A percentile compares a stretch with the other conserved stretches of the same genome.
Conservation (phyloP, 2,888 invertebrate genomes). For the Cheilosia vulpina region DNA sequence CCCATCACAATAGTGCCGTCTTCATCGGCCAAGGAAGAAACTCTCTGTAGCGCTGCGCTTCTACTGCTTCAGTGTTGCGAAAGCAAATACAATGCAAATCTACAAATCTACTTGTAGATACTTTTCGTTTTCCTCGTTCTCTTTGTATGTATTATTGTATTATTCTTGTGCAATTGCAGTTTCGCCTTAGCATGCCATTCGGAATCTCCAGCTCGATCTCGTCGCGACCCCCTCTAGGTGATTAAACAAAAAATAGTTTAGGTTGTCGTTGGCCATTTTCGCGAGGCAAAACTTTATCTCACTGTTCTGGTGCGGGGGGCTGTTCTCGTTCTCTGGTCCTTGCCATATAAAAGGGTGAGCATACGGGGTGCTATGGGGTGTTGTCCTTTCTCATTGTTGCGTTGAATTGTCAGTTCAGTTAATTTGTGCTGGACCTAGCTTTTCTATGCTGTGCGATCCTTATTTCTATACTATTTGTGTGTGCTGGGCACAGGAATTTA, state of each 20-base stretch:
- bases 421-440: slow-evolving; percentile 69
- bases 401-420: slow-evolving; percentile 72
- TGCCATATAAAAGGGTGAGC: slow-evolving; percentile 2
- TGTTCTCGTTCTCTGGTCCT: slow-evolving; percentile 2
- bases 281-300: slow-evolving; percentile 69
- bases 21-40: slow-evolving; percentile 24
- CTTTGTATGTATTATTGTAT: slow-evolving; percentile 68
- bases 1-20: not conserved
- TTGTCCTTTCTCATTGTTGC: slow-evolving; percentile 66
- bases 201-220: slow-evolving; percentile 15
- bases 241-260: slow-evolving; percentile 74
- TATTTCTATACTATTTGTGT: slow-evolving; percentile 14
- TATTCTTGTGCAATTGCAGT: slow-evolving; percentile 74
- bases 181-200: slow-evolving; percentile 64
- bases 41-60: slow-evolving; percentile 8
- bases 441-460: slow-evolving; percentile 49
- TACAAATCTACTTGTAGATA: slow-evolving; percentile 74
- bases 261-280: slow-evolving; percentile 73
- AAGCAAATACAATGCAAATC: slow-evolving; percentile 72
- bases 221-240: slow-evolving; percentile 57
- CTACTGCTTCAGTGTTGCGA: slow-evolving; percentile 39
- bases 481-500: slow-evolving; percentile 45
- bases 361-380: slow-evolving; percentile 13
- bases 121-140: slow-evolving; percentile 42
- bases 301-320: slow-evolving; percentile 10